Base-by-base conservation (phyloP, 2,888 invertebrate genomes). In the Sphecodes monilicornis region DNA sequence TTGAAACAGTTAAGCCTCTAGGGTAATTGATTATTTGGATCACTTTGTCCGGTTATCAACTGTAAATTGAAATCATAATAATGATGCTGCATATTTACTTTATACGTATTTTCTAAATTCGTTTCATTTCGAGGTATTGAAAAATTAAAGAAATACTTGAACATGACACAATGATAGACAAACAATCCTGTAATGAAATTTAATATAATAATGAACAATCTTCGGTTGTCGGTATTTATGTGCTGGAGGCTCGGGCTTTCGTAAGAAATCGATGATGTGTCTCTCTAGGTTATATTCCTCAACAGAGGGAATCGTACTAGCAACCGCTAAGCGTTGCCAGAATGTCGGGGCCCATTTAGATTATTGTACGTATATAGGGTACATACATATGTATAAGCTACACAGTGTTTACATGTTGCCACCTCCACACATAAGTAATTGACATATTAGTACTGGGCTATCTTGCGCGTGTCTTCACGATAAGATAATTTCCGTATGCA, bases 261-360 rank as follows among this genome's bases (percentile, higher is more conserved):
- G 50, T 76, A 73, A 80, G 83, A 83, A 83, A 83, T 83, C 83
- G 41, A 83, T 83, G 72, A 80, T 73, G 69, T 16, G 68, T 69
- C 32, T 60, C 60, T 66, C 22, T 66, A 73, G 83, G 81, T 76
- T 76, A 43, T 66, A n/a, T 69, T 69, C 32, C 69, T 60, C 36
- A 29, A 11, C 50, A 50, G 26, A 26, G 39, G 22, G 68, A 71
- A 75, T 22, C 22, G 32, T 57, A 70, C 36, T 46, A 39, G 69
- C 73, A 39, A 50, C 54, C 36, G 26, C 32, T 8, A 43, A 46
- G 1, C 43, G 10, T n/a, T 60, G 70, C n/a, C 64, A 29, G 32
- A 76, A 66, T 50, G 76, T 71, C 36, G 64, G 13, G 29, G 39
- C n/a, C 60, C 70, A 41, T 71, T 80, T 74, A 50, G 22, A 39